phyloP scores from a whole-genome alignment of 2,888 invertebrate genomes.

The Ormyrus thymus region DNA sequence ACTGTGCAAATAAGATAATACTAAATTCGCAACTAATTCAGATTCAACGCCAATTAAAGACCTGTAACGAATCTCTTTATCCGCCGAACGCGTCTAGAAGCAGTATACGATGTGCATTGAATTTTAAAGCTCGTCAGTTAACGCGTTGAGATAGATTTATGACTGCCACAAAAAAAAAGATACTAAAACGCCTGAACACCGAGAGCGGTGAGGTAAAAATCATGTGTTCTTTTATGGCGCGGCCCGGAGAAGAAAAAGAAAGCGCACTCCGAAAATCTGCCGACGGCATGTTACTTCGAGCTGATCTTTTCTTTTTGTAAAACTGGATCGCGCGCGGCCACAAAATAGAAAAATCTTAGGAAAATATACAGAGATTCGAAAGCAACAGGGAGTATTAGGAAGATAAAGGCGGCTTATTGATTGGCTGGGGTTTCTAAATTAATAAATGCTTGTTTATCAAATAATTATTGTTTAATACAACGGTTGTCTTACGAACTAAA shows the following conservation, averaged over 20 bases:
- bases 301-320: constrained; percentile 21
- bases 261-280: constrained; percentile 48
- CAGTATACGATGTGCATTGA: constrained; percentile 3
- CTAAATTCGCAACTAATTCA: no score
- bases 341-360: no score
- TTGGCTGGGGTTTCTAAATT: no score
- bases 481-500: constrained; percentile 21
- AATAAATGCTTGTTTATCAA: constrained; percentile 12
- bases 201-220: constrained; percentile 50
- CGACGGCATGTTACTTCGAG: constrained; percentile 49
- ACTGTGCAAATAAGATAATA: no score
- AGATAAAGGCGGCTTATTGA: no score
- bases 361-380: no score
- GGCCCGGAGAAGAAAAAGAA: constrained; percentile 17
- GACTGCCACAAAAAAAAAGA: constrained; percentile 39
- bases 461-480: constrained; percentile 31
- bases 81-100: no score
- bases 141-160: constrained; percentile 36
- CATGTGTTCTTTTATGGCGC: constrained; percentile 53
- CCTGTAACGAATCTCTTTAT: no score
- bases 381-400: no score
- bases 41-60: no score
- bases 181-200: constrained; percentile 20
- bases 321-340: no score
- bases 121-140: background rate